phyloP scores from a whole-genome alignment of 2,797 vertebrate species.

The Danio aesculapii region DNA sequence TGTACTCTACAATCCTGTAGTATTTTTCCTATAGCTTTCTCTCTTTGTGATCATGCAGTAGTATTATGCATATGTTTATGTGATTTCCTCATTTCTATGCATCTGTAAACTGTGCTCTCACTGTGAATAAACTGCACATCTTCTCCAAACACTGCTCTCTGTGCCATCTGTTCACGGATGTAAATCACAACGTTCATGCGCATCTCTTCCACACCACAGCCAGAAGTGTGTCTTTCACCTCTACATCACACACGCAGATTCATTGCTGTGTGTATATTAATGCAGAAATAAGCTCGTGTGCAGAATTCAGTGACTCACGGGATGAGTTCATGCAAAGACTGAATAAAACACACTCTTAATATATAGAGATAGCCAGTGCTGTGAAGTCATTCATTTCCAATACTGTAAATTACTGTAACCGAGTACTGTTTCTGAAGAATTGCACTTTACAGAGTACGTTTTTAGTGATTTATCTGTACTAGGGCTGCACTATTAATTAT shows the following conservation, averaged over 20 bases:
- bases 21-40: not conserved
- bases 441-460: too few species aligned
- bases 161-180: slow-evolving; percentile 74
- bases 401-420: too few species aligned
- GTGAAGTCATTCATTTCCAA: too few species aligned
- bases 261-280: slow-evolving; percentile 40
- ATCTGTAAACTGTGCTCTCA: slow-evolving; percentile 50
- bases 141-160: slow-evolving; percentile 78
- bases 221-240: slow-evolving; percentile 63
- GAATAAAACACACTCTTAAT: not conserved
- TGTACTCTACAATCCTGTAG: too few species aligned
- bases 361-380: too few species aligned
- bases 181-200: slow-evolving; percentile 76
- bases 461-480: too few species aligned
- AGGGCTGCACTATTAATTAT: too few species aligned
- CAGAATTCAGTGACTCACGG: slow-evolving; percentile 12
- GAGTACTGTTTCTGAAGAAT: too few species aligned
- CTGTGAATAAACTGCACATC: slow-evolving; percentile 74
- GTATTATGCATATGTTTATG: not conserved
- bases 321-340: slow-evolving; percentile 14
- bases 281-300: slow-evolving; percentile 38
- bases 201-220: slow-evolving; percentile 66
- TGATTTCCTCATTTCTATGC: slow-evolving; percentile 2
- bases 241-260: slow-evolving; percentile 67
- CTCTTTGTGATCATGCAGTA: not conserved